Conservation (phyloP, 2,113 vertebrate species). For the Semicossyphus pulcher region DNA sequence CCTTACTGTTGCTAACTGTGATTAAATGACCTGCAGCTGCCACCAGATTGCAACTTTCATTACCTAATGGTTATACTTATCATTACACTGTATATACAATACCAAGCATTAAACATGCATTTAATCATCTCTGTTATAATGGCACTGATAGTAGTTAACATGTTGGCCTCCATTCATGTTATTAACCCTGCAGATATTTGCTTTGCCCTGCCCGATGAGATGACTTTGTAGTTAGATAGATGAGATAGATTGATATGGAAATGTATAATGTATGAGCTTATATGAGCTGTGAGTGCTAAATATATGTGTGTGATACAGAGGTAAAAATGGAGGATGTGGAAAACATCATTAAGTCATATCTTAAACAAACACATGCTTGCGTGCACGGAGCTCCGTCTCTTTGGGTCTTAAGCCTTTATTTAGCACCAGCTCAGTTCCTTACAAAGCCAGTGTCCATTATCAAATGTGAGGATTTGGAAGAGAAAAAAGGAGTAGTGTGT, state of each 20-base stretch:
- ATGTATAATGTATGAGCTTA: background rate
- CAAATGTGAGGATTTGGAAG: conserved; percentile 52
- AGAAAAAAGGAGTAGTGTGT: conserved; percentile 28
- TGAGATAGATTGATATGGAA: background rate
- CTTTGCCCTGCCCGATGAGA: background rate
- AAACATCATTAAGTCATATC: conserved; percentile 5
- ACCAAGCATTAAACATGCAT: conserved; percentile 24
- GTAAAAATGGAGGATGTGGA: background rate
- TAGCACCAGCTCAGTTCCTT: conserved; percentile 43
- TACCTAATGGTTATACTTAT: conserved; percentile 48
- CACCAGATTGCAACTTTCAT: conserved; percentile 44
- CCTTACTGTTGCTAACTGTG: background rate
- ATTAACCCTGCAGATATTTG: background rate
- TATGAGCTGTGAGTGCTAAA: background rate
- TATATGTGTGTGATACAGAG: background rate
- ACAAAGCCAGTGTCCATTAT: conserved; percentile 60
- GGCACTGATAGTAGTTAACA: background rate
- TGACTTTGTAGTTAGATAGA: conserved; percentile 1
- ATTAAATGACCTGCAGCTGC: conserved; percentile 29
- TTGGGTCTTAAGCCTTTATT: conserved; percentile 46
- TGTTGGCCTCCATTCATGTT: background rate
- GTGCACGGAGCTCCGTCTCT: conserved; percentile 10
- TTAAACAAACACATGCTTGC: conserved; percentile 6
- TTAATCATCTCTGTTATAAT: conserved; percentile 29
- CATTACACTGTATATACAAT: conserved; percentile 19